These are phyloP conservation scores for Colletes collaris DNA, from an alignment of 2,888 invertebrate genomes.

Conservation along the genomic window DNA sequence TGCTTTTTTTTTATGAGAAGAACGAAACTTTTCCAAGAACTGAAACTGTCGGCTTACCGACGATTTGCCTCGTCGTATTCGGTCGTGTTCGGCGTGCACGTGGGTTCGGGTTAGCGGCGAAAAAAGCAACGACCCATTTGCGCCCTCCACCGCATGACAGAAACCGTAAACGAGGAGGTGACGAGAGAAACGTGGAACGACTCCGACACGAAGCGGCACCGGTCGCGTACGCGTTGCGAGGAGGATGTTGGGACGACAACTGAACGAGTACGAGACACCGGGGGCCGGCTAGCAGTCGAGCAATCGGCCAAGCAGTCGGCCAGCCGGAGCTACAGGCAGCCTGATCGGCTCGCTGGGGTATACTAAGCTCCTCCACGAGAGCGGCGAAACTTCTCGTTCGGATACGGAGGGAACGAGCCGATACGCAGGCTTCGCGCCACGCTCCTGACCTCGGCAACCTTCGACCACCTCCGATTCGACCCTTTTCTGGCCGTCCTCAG, in stretches of 20 bases:
- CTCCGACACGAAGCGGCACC: conserved; percentile 1
- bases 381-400: conserved; percentile 24
- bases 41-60: too few relatives aligned
- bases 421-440: conserved; percentile 16
- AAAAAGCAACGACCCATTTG: conserved; percentile 24
- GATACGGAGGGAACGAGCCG: conserved; percentile 14
- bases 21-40: too few relatives aligned
- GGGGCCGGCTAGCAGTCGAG: conserved; percentile 42
- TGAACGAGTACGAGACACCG: conserved; percentile 62
- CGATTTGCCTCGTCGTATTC: too few relatives aligned
- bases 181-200: conserved; percentile 32
- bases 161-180: conserved; percentile 21
- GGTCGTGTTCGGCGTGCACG: conserved; percentile 30
- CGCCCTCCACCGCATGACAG: conserved; percentile 39
- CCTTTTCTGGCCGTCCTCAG: conserved; percentile 11
- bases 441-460: conserved; percentile 55
- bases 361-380: conserved; percentile 35
- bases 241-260: conserved; percentile 70
- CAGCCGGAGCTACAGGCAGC: conserved; percentile 14
- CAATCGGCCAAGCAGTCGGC: conserved; percentile 32
- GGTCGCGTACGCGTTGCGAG: conserved; percentile 59
- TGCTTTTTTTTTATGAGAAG: not conserved
- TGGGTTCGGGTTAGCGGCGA: conserved; percentile 36
- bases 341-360: conserved; percentile 27
- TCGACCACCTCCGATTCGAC: conserved; percentile 30